These are phyloP conservation scores for Odontomachus brunneus DNA, from an alignment of 1,140 invertebrate genomes.

Conservation along the genomic window DNA sequence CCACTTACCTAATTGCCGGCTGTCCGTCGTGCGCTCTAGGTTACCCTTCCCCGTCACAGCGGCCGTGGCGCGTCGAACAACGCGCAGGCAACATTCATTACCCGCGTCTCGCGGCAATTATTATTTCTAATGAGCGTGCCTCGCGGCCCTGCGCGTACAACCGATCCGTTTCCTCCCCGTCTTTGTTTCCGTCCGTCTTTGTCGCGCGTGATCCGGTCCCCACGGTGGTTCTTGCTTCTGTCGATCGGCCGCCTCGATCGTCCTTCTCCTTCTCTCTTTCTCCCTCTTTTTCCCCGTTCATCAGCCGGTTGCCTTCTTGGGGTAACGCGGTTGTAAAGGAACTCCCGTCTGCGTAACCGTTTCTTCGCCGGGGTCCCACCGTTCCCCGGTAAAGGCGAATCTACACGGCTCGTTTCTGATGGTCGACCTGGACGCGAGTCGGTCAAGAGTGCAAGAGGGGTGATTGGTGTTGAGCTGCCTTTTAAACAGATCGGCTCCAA, in stretches of 20 bases:
- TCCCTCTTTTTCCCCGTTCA: conserved; percentile 1
- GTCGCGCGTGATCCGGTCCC: conserved; percentile 23
- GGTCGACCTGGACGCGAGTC: neutral
- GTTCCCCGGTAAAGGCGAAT: conserved; percentile 27
- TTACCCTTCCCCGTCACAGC: conserved; percentile 15
- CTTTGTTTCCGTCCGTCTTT: conserved; percentile 8
- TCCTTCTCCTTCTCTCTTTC: conserved; percentile 47
- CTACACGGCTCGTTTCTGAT: neutral
- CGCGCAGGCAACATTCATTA: conserved; percentile 65
- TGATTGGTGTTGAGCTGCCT: too few species aligned
- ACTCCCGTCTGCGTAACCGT: conserved; percentile 61
- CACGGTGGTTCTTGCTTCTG: neutral
- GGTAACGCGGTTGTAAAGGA: conserved; percentile 64
- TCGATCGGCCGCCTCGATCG: neutral
- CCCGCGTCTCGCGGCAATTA: conserved; percentile 59
- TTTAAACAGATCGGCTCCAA: neutral
- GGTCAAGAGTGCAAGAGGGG: too few species aligned
- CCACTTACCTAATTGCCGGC: conserved; percentile 59
- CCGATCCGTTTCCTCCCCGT: neutral
- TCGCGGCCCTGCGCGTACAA: conserved; percentile 20
- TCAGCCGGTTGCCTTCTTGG: conserved; percentile 39
- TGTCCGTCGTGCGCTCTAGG: conserved; percentile 20
- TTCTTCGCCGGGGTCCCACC: conserved; percentile 21
- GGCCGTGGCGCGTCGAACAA: conserved; percentile 36
- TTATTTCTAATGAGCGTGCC: conserved; percentile 73